Base-by-base conservation (phyloP, 1,140 invertebrate genomes). In the Psix sp. region DNA sequence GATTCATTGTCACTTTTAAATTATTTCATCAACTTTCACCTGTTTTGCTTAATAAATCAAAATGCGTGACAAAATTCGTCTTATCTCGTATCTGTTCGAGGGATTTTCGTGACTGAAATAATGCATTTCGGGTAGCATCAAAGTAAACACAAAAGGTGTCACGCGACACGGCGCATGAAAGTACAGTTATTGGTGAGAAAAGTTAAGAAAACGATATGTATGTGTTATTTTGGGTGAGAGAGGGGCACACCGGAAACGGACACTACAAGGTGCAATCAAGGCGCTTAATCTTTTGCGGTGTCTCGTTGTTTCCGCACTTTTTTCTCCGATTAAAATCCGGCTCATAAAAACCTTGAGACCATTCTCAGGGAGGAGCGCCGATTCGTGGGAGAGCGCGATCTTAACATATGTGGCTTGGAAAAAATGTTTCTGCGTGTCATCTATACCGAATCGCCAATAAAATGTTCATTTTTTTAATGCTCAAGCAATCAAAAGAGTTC, bases 271-370 rank as follows among this genome's bases (percentile, higher is more conserved):
- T 74, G 57, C 66, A 71, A 75, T 75, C 66, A 71, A 66, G 45
- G 57, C 36, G 42, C 60, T 68, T 54, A 62, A 71, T 71, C 66
- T 77, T 52, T 36, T 65, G 60, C 48, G 70, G 43, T 74, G 74
- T 67, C 43, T 65, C 54, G 62, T 48, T 63, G 59, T 62, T 74
- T 78, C 67, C 62, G 59, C 67, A 54, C 46, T 74, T 76, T 80
- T 77, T 77, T 78, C 59, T 33, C 46, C 59, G 78, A 77, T 79
- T 70, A 80, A 77, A 77, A 79, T 77, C 71, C 63, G 65, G 60
- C 72, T 70, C 66, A 67, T 63, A 63, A 60, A 75, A 77, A 73
- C 74, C 74, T 77, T 77, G 75, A 71, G 70, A 48, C 56, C 18
- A 48, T 67, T 74, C 63, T 51, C 74, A 74, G 68, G 66, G 43